Conservation (phyloP, 2,113 vertebrate genomes). For the Egretta garzetta region DNA sequence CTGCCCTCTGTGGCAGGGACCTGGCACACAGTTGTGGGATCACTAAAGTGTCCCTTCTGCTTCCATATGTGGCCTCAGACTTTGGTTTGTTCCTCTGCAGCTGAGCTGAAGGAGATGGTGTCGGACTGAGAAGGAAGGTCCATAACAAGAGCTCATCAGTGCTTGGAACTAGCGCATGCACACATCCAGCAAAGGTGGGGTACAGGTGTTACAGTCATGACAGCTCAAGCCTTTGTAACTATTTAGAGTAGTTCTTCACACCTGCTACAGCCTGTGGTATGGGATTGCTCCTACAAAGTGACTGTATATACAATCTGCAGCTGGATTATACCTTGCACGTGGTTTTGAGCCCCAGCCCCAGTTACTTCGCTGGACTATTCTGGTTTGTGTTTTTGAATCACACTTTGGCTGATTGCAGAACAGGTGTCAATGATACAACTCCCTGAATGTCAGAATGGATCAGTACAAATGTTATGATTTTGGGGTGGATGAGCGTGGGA, state of each 20-base stretch:
- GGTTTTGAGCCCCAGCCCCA: background rate
- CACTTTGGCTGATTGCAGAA: background rate
- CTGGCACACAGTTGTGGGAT: background rate
- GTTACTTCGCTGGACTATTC: background rate
- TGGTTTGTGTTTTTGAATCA: background rate
- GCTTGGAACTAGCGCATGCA: fast-evolving
- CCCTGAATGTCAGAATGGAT: background rate
- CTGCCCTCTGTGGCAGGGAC: background rate
- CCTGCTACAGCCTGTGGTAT: background rate
- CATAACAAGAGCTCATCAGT: background rate
- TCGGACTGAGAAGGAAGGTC: background rate
- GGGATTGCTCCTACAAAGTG: background rate
- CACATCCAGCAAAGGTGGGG: fast-evolving
- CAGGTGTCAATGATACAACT: background rate
- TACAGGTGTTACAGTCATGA: background rate
- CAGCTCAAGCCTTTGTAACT: background rate
- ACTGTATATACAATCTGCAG: background rate
- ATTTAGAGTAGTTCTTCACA: background rate
- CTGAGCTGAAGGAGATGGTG: background rate
- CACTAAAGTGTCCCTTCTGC: background rate
- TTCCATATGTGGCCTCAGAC: fast-evolving
- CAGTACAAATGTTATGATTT: background rate
- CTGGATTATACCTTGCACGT: background rate
- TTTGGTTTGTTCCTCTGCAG: background rate
- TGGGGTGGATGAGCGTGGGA: background rate